Conservation (phyloP, 2,797 vertebrate genomes). For the Catamblyrhynchus diadema region DNA sequence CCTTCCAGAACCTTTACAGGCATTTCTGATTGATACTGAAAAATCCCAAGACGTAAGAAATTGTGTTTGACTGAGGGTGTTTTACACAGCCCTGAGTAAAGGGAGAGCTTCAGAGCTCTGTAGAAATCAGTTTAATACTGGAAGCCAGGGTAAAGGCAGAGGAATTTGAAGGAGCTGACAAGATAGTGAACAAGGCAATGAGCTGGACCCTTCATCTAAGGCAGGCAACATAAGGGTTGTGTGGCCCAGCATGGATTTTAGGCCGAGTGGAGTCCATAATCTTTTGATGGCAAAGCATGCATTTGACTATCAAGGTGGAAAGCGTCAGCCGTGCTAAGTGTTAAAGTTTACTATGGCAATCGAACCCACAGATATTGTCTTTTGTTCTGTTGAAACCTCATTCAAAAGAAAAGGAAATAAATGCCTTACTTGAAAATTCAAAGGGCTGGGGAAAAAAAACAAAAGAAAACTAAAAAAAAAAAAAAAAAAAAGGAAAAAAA, state of each 20-base stretch:
- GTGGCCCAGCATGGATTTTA: background rate
- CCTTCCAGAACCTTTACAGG: background rate
- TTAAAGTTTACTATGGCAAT: background rate
- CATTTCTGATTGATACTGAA: background rate
- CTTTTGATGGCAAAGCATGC: background rate
- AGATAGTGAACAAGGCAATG: background rate
- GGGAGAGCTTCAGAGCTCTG: background rate
- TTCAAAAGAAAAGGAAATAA: background rate
- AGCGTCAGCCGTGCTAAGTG: background rate
- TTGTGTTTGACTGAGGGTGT: background rate
- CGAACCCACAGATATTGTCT: background rate
- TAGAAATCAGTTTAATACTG: background rate
- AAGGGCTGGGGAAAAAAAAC: slow-evolving; percentile 43
- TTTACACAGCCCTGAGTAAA: background rate
- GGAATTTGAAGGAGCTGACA: background rate
- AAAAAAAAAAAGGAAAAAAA: background rate
- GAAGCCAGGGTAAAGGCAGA: background rate
- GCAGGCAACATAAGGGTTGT: background rate
- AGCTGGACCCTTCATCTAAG: background rate
- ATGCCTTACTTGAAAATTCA: slow-evolving; percentile 69
- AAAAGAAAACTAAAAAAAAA: fast-evolving
- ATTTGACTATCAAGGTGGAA: background rate
- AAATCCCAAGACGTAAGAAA: background rate
- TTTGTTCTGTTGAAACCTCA: background rate
- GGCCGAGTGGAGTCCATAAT: background rate